Evolutionary conservation across 2,888 invertebrate species (phyloP).

Genomic region (Xiphydria camelus): DNA sequence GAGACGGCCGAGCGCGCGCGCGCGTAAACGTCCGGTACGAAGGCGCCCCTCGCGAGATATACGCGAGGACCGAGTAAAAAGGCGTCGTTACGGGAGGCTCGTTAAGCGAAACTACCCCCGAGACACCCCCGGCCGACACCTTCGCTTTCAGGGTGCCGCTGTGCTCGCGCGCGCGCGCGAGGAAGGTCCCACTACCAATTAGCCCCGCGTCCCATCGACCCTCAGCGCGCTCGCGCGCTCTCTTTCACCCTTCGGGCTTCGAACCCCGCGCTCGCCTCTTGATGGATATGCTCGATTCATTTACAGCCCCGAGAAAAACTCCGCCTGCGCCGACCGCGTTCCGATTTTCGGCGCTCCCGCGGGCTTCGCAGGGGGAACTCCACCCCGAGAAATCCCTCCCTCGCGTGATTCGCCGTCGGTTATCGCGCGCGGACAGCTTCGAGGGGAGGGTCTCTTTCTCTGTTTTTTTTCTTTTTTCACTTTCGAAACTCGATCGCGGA

Average conservation of each 20-base stretch:
- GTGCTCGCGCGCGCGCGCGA: constrained; percentile 12
- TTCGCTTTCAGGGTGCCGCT: constrained; percentile 25
- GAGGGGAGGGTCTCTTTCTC: too few species aligned
- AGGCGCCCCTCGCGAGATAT: neutral
- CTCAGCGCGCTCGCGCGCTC: neutral
- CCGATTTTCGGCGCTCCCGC: too few species aligned
- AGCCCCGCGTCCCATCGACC: constrained; percentile 31
- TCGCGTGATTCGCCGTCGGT: too few species aligned
- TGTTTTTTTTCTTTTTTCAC: too few species aligned
- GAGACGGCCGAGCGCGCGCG: too few species aligned
- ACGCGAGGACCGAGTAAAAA: constrained; percentile 36
- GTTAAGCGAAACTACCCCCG: constrained; percentile 50
- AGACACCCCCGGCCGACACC: constrained; percentile 45
- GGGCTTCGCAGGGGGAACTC: too few species aligned
- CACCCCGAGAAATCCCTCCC: too few species aligned
- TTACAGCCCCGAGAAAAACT: constrained; percentile 1
- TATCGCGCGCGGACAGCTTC: too few species aligned
- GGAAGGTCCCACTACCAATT: constrained; percentile 44
- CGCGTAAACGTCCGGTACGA: too few species aligned
- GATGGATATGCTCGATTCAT: neutral
- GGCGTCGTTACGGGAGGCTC: constrained; percentile 51
- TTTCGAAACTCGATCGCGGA: too few species aligned
- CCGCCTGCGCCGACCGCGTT: too few species aligned
- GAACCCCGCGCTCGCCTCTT: neutral
- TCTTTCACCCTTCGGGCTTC: constrained; percentile 11